phyloP scores from a whole-genome alignment of 2,888 invertebrate species.

The Tuta absoluta region DNA sequence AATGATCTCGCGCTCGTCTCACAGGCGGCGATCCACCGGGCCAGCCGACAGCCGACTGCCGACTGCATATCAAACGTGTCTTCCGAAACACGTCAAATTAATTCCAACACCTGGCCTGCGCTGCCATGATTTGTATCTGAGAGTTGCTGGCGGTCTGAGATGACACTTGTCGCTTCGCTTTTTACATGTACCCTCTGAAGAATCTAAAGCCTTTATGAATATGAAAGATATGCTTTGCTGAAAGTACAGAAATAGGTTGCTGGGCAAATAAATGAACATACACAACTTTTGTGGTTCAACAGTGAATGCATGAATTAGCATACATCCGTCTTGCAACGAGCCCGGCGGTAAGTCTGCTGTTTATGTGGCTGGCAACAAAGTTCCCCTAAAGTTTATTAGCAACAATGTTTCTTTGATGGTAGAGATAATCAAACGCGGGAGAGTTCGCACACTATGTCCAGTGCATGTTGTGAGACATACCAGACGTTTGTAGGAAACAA shows the following conservation, averaged over 20 bases:
- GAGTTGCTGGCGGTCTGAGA: slow-evolving; percentile 23
- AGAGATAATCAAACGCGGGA: slow-evolving; percentile 45
- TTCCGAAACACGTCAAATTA: slow-evolving; percentile 65
- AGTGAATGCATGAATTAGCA: slow-evolving; percentile 14
- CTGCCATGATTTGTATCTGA: slow-evolving; percentile 25
- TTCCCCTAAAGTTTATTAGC: slow-evolving; percentile 35
- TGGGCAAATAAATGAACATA: not conserved
- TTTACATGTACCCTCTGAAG: not conserved
- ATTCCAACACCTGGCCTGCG: slow-evolving; percentile 50
- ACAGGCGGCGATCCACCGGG: slow-evolving; percentile 40
- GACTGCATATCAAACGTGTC: slow-evolving; percentile 57
- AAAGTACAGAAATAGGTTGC: not conserved
- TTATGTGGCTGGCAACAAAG: slow-evolving; percentile 48
- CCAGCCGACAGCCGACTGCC: slow-evolving; percentile 36
- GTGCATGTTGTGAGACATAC: slow-evolving; percentile 26
- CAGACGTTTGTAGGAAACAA: not conserved
- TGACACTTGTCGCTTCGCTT: not conserved
- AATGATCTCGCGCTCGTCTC: slow-evolving; percentile 19
- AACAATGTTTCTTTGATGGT: slow-evolving; percentile 47
- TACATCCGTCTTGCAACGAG: slow-evolving; percentile 35
- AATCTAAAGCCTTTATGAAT: no score
- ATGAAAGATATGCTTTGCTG: not conserved
- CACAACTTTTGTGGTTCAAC: not conserved
- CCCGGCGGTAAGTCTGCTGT: slow-evolving; percentile 51
- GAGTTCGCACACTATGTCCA: slow-evolving; percentile 43